These are phyloP conservation scores for Arrhopalites spinosus DNA, from an alignment of 2,888 invertebrate species.

Conservation along the genomic window DNA sequence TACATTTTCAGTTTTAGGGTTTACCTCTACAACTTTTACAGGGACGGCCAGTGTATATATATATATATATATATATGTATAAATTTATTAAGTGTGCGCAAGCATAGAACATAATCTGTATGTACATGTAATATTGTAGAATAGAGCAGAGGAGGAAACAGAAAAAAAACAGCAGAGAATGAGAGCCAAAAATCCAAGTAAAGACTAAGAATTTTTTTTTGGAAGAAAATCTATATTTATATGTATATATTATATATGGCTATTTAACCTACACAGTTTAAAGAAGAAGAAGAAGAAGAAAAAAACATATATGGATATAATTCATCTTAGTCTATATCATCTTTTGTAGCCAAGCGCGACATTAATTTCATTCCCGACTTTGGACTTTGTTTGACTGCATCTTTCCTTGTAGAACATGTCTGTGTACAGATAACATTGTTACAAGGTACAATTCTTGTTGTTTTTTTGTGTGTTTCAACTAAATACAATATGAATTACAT, in stretches of 20 bases:
- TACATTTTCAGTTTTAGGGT: slow-evolving; percentile 40
- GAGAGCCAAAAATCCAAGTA: slow-evolving; percentile 5
- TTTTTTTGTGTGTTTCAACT: no score
- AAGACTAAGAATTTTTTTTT: background rate
- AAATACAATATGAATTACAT: no score
- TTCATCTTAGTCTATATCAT: background rate
- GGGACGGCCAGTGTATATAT: background rate
- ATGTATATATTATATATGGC: background rate
- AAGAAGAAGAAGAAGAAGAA: no score
- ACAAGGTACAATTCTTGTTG: no score
- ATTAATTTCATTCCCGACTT: slow-evolving; percentile 8
- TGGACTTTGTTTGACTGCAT: no score
- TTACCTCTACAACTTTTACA: slow-evolving; percentile 6
- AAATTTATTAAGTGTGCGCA: slow-evolving; percentile 35
- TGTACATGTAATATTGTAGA: no score
- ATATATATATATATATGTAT: background rate
- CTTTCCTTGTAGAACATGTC: no score
- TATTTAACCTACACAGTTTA: background rate
- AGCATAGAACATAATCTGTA: slow-evolving; percentile 27
- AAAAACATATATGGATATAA: no score
- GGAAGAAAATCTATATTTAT: slow-evolving; percentile 5
- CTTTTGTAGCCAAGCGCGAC: slow-evolving; percentile 21
- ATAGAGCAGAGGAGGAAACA: no score
- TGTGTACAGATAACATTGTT: no score
- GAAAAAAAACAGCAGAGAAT: background rate